Evolutionary conservation across 1,140 invertebrate species (phyloP).

Genomic region (Drosophila bocqueti): DNA sequence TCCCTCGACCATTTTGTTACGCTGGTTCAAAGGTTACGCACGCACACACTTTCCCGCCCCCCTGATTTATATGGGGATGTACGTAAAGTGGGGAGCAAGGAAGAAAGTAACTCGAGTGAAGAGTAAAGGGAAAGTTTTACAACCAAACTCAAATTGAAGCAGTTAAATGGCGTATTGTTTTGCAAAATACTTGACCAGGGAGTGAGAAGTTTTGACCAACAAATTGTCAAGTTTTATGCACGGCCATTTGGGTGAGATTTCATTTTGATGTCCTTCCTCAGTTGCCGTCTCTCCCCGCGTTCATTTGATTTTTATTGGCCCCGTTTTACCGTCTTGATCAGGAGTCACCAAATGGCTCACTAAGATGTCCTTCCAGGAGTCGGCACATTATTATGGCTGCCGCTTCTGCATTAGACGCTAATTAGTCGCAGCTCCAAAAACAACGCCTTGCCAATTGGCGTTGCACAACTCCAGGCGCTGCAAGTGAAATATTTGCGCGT

Average conservation of each 20-base stretch:
- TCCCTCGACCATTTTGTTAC: no score
- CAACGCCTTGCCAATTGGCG: conserved; percentile 40
- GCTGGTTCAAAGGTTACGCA: conserved; percentile 54
- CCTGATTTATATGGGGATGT: conserved; percentile 33
- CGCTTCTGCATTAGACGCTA: conserved; percentile 42
- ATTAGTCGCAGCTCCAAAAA: conserved; percentile 41
- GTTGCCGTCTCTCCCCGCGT: conserved; percentile 1
- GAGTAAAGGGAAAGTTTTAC: conserved; percentile 52
- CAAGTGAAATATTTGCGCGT: conserved; percentile 65
- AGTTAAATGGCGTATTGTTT: conserved; percentile 78
- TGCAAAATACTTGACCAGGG: conserved; percentile 69
- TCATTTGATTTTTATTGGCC: conserved; percentile 52
- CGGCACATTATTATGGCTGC: conserved; percentile 32
- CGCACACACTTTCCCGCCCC: conserved; percentile 8
- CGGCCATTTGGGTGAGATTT: conserved; percentile 51
- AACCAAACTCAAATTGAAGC: conserved; percentile 71
- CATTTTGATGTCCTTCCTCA: conserved; percentile 42
- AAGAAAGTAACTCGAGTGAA: not conserved
- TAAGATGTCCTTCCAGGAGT: not conserved
- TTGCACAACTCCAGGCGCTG: conserved; percentile 37
- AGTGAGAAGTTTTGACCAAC: conserved; percentile 55
- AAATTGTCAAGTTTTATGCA: conserved; percentile 67
- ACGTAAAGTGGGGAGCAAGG: conserved; percentile 1
- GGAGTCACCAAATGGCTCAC: conserved; percentile 12
- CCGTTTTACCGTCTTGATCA: conserved; percentile 25